Percentiles rank a stretch among this genome's conserved stretches.
These are phyloP conservation scores for Chanos chanos DNA, from an alignment of 2,797 vertebrate species.

Conservation along the genomic window DNA sequence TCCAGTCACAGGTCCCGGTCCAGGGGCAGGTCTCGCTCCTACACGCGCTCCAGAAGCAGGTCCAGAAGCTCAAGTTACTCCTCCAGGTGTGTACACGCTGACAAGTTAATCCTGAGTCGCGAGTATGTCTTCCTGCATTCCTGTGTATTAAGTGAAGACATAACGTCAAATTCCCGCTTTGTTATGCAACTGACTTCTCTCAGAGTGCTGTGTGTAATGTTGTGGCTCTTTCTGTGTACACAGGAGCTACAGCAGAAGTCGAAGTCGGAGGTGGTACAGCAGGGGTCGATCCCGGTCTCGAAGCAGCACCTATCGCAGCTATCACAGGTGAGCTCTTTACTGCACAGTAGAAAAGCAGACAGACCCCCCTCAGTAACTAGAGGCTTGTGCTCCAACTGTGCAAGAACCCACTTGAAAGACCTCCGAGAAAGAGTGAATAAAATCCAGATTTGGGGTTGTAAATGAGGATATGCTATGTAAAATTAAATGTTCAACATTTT, in stretches of 20 bases:
- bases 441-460: too few species aligned
- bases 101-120: neutral
- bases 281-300: conserved; percentile 76
- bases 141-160: too few species aligned
- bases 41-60: conserved; percentile 81
- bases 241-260: conserved; percentile 87
- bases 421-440: too few species aligned
- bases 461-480: too few species aligned
- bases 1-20: conserved; percentile 81
- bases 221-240: conserved; percentile 27
- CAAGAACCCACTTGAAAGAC: too few species aligned
- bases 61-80: conserved; percentile 86
- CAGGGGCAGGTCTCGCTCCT: conserved; percentile 73
- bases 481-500: too few species aligned
- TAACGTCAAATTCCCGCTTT: too few species aligned
- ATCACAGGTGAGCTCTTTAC: conserved; percentile 74
- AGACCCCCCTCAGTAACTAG: too few species aligned
- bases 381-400: too few species aligned
- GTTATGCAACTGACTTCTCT: too few species aligned
- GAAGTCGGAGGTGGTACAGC: conserved; percentile 78
- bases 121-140: neutral
- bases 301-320: conserved; percentile 87
- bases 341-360: too few species aligned
- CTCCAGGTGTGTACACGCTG: conserved; percentile 72
- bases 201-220: neutral